Evolutionary conservation across 1,140 invertebrate genomes (phyloP), one percentile per base, ranked within the genome.

Genomic region (Bombus superbus): DNA sequence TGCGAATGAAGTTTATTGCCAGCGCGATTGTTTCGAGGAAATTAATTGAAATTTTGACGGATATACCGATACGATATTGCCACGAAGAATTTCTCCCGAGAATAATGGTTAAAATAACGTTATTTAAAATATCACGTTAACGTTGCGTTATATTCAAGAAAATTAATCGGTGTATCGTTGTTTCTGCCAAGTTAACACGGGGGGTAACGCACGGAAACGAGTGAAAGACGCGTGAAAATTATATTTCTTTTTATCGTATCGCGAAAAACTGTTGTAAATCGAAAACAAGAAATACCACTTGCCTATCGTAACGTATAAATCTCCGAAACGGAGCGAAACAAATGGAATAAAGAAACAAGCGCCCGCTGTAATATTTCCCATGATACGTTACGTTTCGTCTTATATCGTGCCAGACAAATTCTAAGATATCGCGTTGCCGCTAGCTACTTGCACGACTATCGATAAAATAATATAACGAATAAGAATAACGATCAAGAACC

Each of bases 31-130:
- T 25, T 78, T 18, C 0, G 4, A 44, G 25, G 11, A 42, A 22
- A 62, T 78, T 64, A 44, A 78, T 78, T 28, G 40, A 78, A 78
- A 64, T 64, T 64, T 64, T 42, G 32, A 44, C 28, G 28, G 8
- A 11, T 10, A 8, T 10, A 1, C 9, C 5, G 53, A 75, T 57
- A 38, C 8, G 73, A 76, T 57, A 75, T 2, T 35, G 4, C 5
- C 25, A 59, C 35, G n/a, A 35, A 38, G 35, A 32, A 77, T 44
- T 42, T 10, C 25, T 35, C 3, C 28, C 0, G 9, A 22, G 3
- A 22, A 25, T 32, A 53, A 74, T 18, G 22, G 0, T 44, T 18
- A 28, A 42, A 44, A 42, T 5, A n/a, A 40, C 40, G 15, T 38
- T 38, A 8, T n/a, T 59, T 32, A 5, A 28, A 72, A 42, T 73